These are phyloP conservation scores for Crotalus viridis DNA, from an alignment of 2,113 vertebrate genomes.

Conservation along the genomic window DNA sequence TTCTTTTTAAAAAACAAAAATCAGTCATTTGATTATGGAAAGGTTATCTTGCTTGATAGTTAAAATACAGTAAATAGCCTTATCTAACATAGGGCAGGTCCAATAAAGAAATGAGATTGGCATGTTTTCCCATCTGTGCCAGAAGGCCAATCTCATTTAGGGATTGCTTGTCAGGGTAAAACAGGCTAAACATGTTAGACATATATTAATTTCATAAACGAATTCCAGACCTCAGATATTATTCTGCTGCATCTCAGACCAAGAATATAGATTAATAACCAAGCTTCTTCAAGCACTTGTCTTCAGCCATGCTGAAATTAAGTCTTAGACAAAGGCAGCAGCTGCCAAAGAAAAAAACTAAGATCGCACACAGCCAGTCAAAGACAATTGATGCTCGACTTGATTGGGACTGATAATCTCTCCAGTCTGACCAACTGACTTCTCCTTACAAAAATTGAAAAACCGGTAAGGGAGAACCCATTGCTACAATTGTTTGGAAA, in stretches of 20 bases:
- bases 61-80: neutral
- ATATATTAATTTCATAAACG: neutral
- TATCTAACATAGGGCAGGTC: neutral
- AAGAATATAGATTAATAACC: neutral
- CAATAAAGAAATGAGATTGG: neutral
- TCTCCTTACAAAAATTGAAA: neutral
- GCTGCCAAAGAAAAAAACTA: neutral
- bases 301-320: neutral
- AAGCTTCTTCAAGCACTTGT: neutral
- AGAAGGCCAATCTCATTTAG: neutral
- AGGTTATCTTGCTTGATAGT: neutral
- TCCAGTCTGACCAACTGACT: neutral
- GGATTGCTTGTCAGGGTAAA: neutral
- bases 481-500: neutral
- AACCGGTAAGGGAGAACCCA: too few species aligned
- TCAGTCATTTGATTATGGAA: neutral
- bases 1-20: neutral
- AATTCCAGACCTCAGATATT: neutral
- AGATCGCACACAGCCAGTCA: neutral
- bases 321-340: neutral
- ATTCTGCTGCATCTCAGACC: neutral
- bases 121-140: neutral
- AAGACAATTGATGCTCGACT: neutral
- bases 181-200: neutral
- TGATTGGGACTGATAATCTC: neutral